Conservation (phyloP, 2,888 invertebrate genomes). For the Choristoneura rosaceana region DNA sequence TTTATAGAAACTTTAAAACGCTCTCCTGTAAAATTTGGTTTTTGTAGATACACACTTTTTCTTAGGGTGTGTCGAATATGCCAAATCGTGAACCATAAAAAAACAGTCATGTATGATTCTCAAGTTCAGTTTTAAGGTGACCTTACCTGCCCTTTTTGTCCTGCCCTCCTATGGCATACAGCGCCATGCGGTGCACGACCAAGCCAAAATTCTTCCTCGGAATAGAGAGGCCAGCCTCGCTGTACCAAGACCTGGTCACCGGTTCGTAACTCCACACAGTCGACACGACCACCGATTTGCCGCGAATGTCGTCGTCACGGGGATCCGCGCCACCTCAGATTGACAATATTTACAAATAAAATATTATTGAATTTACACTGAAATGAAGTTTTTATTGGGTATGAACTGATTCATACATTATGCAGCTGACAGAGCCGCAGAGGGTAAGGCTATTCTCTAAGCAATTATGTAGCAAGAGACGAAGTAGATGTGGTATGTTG, state of each 20-base stretch:
- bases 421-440: too few relatives aligned
- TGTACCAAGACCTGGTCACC: constrained; percentile 86
- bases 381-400: not conserved
- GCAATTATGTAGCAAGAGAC: not conserved
- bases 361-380: not conserved
- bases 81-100: too few relatives aligned
- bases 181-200: constrained; percentile 87
- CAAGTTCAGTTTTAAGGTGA: not conserved
- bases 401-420: not conserved
- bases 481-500: too few relatives aligned
- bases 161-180: constrained; percentile 90
- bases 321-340: constrained; percentile 87
- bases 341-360: not conserved
- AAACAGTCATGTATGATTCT: too few relatives aligned
- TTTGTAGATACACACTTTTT: too few relatives aligned
- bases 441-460: not conserved
- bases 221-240: constrained; percentile 85
- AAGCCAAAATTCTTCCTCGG: constrained; percentile 89
- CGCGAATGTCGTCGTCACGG: constrained; percentile 83
- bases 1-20: too few relatives aligned
- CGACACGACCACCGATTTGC: constrained; percentile 85
- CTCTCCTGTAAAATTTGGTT: too few relatives aligned
- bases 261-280: constrained; percentile 90
- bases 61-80: too few relatives aligned
- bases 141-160: constrained; percentile 84